phyloP scores from a whole-genome alignment of 2,113 vertebrate species.

The Albula glossodonta region DNA sequence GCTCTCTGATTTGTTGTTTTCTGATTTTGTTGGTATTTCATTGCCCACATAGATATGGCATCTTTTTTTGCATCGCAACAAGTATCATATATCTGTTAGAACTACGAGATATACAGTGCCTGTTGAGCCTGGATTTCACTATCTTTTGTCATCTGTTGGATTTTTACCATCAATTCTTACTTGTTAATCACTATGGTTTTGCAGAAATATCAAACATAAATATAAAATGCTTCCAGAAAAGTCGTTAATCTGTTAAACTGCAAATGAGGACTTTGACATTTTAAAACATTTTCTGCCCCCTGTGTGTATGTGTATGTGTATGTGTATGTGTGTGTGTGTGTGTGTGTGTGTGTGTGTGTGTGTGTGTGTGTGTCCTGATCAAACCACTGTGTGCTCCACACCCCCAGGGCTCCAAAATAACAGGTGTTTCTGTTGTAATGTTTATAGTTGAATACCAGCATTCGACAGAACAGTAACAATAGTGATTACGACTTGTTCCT shows the following conservation, averaged over 20 bases:
- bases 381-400: too few species aligned
- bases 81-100: not conserved
- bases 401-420: not conserved
- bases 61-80: too few species aligned
- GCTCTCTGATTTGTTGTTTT: too few species aligned
- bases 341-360: too few species aligned
- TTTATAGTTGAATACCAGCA: not conserved
- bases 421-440: not conserved
- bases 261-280: not conserved
- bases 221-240: not conserved
- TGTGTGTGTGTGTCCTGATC: too few species aligned
- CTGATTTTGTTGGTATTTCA: too few species aligned
- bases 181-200: not conserved
- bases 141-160: not conserved
- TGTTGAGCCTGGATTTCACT: too few species aligned
- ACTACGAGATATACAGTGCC: not conserved
- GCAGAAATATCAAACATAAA: not conserved
- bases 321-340: too few species aligned
- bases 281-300: not conserved
- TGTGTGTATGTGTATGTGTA: too few species aligned
- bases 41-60: too few species aligned
- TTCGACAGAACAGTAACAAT: not conserved
- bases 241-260: not conserved
- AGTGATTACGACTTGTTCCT: not conserved
- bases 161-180: not conserved